Base-by-base conservation (phyloP, 2,888 invertebrate species). In the Coenonympha arcania region DNA sequence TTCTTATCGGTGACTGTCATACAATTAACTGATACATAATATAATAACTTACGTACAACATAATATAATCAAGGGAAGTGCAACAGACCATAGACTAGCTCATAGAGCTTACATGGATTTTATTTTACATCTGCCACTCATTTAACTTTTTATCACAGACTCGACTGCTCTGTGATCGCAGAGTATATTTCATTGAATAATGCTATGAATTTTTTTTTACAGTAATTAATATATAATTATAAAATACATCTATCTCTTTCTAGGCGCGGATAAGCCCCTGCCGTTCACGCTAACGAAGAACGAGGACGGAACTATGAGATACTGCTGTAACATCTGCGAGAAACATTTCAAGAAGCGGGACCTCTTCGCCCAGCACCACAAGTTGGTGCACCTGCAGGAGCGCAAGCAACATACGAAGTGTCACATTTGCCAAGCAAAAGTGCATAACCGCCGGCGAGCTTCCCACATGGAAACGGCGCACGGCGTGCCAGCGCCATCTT, bases 281-380 rank as follows among this genome's bases (percentile, higher is more conserved):
- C 19, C 18, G 15, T 55, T 49, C 41, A 46, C 6, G 3, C 4
- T 40, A 56, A 31, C 41, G 50, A 37, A 50, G 52, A 8, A 63
- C 6, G 54, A 52, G 18, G 58, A 58, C 28, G 60, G 56, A 26
- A 41, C 44, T 1, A 11, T 26, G n/a, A 40, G 20, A 3, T 58
- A 47, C 51, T 73, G 30, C 0, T 76, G 75, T 63, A 68, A 62
- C 26, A n/a, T 52, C 1, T 76, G 76, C 51, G 52, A 53, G 1
- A 65, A 62, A 30, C 31, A 43, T 0, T 76, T 69, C 58, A 58
- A 64, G 0, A 67, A 65, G 0, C 68, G 70, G 24, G 63, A 68
- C 0, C 59, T 66, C 1, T 64, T 73, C n/a, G 68, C 68, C 0
- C 73, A 75, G 30, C 76, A 76, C 52, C 71, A 48, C 57, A 69